Evolutionary conservation across 2,888 invertebrate species (phyloP), one percentile per base, ranked within the genome.

Genomic region (Lochmaea capreae): DNA sequence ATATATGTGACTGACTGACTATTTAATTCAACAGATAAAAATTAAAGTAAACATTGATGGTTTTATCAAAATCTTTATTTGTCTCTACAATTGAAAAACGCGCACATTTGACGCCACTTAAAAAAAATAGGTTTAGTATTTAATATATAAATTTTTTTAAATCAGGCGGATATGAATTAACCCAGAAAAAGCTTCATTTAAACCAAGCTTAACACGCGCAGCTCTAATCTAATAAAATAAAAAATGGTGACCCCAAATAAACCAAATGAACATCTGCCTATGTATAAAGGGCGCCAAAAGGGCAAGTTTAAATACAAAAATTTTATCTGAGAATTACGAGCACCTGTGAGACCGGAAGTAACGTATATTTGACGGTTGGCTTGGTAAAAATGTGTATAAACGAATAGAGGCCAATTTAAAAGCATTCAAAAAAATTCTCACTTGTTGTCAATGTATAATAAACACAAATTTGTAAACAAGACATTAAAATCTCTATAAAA

Each of bases 261-360:
- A 10, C 10, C 12, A 16, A 33, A 10, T 26, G 1, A 18, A 43
- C 62, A 63, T 63, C 62, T 43, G 62, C 62, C 16, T 3, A 18
- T 18, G 1, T 11, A 42, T 46, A 57, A 65, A 22, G n/a, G 42
- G 58, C 58, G 42, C 58, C 52, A 65, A 54, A 39, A 33, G 18
- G n/a, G 43, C 12, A 22, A n/a, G 16, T n/a, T 26, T 16, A n/a
- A 26, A 68, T 18, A 16, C 26, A 52, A 52, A 39, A 3, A 22
- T n/a, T 43, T 16, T 39, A 39, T 22, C 3, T 26, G 6, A 54
- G 65, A 63, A 76, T 65, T 54, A 71, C 63, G 22, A 73, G 69
- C 79, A 77, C 79, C 77, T 78, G 78, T 72, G 71, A 67, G 68
- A 77, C 79, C 77, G 79, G 79, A 79, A 79, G 75, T 74, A 71